A percentile compares a stretch with the other conserved stretches of the same genome.
Evolutionary conservation across 2,888 invertebrate species (phyloP).

Genomic region (Gastrophysa polygoni): DNA sequence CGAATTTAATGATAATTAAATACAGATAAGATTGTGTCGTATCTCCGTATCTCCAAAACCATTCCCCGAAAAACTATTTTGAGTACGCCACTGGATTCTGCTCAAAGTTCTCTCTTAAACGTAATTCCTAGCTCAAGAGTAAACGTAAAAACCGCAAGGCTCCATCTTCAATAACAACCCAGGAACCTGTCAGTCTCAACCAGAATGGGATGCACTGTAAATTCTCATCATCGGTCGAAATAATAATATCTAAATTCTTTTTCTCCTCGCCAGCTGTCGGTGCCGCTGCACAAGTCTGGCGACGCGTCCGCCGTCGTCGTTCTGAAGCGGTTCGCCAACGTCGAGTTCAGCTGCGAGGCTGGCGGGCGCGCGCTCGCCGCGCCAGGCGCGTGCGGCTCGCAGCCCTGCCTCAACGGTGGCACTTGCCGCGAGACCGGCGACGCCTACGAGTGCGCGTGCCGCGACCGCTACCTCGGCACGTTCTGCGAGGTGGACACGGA

Average conservation of each 20-base stretch:
- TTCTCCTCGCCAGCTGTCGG: slow-evolving; percentile 56
- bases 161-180: too few species aligned
- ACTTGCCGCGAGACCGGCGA: slow-evolving; percentile 63
- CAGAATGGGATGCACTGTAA: too few species aligned
- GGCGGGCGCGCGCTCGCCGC: slow-evolving; percentile 63
- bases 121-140: too few species aligned
- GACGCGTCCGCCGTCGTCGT: slow-evolving; percentile 68
- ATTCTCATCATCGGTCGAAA: too few species aligned
- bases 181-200: too few species aligned
- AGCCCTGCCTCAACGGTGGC: slow-evolving; percentile 80
- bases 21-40: too few species aligned
- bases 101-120: too few species aligned
- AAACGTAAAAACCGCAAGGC: too few species aligned
- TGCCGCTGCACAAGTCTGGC: slow-evolving; percentile 77
- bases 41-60: too few species aligned
- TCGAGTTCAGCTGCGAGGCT: slow-evolving; percentile 73
- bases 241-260: background rate
- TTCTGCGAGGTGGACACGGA: slow-evolving; percentile 86
- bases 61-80: too few species aligned
- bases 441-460: slow-evolving; percentile 80
- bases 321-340: slow-evolving; percentile 70
- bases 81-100: too few species aligned
- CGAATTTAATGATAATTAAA: too few species aligned
- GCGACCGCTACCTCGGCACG: slow-evolving; percentile 65
- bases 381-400: slow-evolving; percentile 74